These are phyloP conservation scores for Noctua pronuba DNA, from an alignment of 2,888 invertebrate species.

Conservation along the genomic window DNA sequence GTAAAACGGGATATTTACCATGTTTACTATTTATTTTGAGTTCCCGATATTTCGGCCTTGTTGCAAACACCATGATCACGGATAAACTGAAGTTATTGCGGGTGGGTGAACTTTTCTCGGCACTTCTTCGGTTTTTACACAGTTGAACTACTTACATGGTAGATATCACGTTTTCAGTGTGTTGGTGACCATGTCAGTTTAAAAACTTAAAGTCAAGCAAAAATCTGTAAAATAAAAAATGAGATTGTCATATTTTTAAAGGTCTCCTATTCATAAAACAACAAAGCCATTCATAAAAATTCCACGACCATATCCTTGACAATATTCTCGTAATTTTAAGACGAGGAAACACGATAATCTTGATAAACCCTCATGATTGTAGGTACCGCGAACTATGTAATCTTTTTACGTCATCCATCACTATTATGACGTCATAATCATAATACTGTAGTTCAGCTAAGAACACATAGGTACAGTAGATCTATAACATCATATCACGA, in stretches of 20 bases:
- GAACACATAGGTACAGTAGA: neutral
- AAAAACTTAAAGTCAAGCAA: neutral
- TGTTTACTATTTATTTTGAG: too few species aligned
- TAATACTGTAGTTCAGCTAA: constrained; percentile 2
- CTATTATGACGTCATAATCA: constrained; percentile 36
- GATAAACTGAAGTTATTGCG: too few species aligned
- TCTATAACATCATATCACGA: neutral
- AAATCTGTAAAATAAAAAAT: neutral
- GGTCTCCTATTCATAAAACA: neutral
- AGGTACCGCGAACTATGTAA: constrained; percentile 36
- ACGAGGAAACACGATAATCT: constrained; percentile 49
- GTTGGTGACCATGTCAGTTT: too few species aligned
- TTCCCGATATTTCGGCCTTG: too few species aligned
- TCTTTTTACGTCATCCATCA: constrained; percentile 31
- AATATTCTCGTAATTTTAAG: constrained; percentile 28
- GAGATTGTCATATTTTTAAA: neutral
- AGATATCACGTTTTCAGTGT: too few species aligned
- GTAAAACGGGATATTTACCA: too few species aligned
- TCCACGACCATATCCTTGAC: constrained; percentile 39
- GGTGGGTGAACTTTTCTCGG: too few species aligned
- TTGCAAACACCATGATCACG: too few species aligned
- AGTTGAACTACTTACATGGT: too few species aligned
- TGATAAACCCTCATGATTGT: constrained; percentile 40
- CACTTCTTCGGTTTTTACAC: too few species aligned
- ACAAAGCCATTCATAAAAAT: constrained; percentile 36